These are phyloP conservation scores for Cephus runcator DNA, from an alignment of 2,888 invertebrate genomes.

Conservation along the genomic window DNA sequence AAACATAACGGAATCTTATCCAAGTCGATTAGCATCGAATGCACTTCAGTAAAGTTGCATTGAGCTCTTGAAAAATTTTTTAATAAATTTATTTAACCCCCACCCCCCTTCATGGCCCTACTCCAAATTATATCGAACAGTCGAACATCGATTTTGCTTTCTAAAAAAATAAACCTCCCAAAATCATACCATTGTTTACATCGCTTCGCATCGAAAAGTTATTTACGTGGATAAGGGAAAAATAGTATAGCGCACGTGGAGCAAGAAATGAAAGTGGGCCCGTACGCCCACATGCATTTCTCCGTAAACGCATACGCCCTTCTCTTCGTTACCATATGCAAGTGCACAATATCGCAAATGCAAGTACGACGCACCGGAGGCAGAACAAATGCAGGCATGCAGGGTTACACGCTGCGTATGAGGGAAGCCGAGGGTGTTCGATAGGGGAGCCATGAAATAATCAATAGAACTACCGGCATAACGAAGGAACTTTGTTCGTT, in stretches of 20 bases:
- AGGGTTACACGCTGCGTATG: too few species aligned
- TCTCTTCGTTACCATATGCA: too few species aligned
- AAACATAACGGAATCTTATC: too few species aligned
- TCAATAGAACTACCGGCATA: slow-evolving; percentile 16
- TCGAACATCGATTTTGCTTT: too few species aligned
- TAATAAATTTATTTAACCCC: too few species aligned
- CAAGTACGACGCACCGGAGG: neutral
- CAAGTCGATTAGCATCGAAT: too few species aligned
- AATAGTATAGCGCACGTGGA: too few species aligned
- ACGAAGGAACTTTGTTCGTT: slow-evolving; percentile 16
- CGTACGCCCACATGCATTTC: neutral
- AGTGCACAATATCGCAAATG: neutral
- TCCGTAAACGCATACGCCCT: neutral
- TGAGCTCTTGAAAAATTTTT: too few species aligned
- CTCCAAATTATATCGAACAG: neutral
- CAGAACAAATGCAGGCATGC: neutral
- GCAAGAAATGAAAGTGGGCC: too few species aligned
- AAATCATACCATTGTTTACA: neutral
- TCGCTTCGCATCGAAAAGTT: too few species aligned
- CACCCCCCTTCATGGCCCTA: neutral
- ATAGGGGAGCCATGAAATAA: slow-evolving; percentile 16
- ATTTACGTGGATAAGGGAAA: too few species aligned
- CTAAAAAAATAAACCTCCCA: neutral
- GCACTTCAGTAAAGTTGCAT: too few species aligned
- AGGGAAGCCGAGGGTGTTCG: slow-evolving; percentile 5